Base-by-base conservation (phyloP, 2,113 vertebrate species). In the Aptenodytes forsteri region DNA sequence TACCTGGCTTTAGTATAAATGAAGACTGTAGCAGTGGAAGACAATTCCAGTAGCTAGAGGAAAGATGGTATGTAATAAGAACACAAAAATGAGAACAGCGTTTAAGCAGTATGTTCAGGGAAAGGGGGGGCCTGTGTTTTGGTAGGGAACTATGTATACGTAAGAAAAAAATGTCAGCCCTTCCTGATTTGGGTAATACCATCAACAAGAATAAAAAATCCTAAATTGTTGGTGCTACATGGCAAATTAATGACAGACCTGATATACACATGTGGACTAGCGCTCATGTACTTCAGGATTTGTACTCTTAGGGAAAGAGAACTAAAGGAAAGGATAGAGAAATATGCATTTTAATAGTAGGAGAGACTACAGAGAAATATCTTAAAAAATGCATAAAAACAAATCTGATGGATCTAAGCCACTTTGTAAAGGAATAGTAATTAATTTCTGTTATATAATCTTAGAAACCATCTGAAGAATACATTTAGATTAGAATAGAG, bases 211-310 rank as follows among this genome's bases (percentile, higher is more conserved):
- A 16, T n/a, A 30, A 59, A 72, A 46, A 47, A 4, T 0, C 7
- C 16, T 5, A 4, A 65, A 30, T 5, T 34, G 16, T 21, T 65
- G 27, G 8, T 87, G 54, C 44, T 64, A 2, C 6, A 0, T 17
- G 16, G 23, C 21, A 56, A 40, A 32, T 12, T 13, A 32, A 5
- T 46, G 56, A 13, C 16, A 50, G 34, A 64, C 8, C 16, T 30
- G 34, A 44, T 50, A 9, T 0, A 36, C 20, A 2, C 2, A 0
- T 5, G 6, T 11, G 70, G 32, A 22, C 23, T 34, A 10, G 34
- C 10, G 10, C 29, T 69, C 21, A 0, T 5, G 20, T 58, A 2
- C 40, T 23, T 34, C 10, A n/a, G 50, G n/a, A 13, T 84, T 70
- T 50, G 32, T 27, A 7, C 22, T 52, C 5, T 34, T n/a, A 15